Base-by-base conservation (phyloP, 1,140 invertebrate species). In the Drosophila miranda region DNA sequence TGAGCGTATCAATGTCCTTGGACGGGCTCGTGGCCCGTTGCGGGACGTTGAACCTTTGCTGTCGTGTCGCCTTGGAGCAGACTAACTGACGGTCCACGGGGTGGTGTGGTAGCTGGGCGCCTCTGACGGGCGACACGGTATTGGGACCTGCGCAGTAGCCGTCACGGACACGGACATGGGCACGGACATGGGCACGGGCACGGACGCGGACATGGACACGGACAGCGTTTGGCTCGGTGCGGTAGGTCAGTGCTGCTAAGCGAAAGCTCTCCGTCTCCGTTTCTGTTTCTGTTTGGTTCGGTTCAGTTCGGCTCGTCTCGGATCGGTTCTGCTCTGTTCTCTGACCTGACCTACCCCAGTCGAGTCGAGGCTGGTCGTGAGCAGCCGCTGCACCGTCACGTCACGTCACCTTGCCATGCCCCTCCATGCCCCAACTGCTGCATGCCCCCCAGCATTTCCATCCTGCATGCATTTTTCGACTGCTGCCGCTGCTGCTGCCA, bases 1-100 rank as follows among this genome's bases (percentile, higher is more conserved):
- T 78, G 78, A 62, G 56, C 75, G 48, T 71, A 79, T 79, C 55
- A 54, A 73, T 87, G 87, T 89, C 87, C 87, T 89, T 89, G 87
- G 87, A 26, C 71, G 72, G 70, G 77, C 59, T 43, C 64, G 67
- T 66, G 68, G 61, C 63, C 52, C 57, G 55, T 50, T 62, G 34
- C 44, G 72, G 87, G 66, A 54, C 87, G 67, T 89, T 89, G 87
- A 89, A 89, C 87, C 63, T 46, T 75, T 75, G 51, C 67, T 55
- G 64, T 58, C 69, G 71, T 59, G 78, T 89, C 82, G 87, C 87
- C 87, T 89, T 89, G 87, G 81, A 78, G 73, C 71, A 66, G 44
- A 50, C 59, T 63, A 58, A 52, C 48, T 9, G 54, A 28, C 5
- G 6, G 46, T 14, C 34, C 11, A 30, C 13, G n/a, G 51, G 16